A percentile compares a stretch with the other conserved stretches of the same genome.
phyloP scores from a whole-genome alignment of 1,140 invertebrate species.

The Anoplophora glabripennis region DNA sequence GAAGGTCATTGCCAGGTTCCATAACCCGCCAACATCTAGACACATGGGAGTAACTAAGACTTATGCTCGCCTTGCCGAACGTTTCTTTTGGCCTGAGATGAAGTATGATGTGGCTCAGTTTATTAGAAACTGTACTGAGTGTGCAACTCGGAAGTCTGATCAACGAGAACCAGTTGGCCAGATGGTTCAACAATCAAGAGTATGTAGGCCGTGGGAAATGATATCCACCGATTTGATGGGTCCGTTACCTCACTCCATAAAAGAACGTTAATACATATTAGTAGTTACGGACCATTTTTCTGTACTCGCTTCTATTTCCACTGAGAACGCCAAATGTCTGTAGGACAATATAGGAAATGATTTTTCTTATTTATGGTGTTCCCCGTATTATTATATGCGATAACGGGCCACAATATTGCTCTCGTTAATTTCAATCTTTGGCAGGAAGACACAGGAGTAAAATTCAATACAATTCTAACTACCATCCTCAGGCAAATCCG shows the following conservation, averaged over 20 bases:
- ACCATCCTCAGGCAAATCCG: constrained; percentile 31
- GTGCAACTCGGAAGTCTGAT: constrained; percentile 33
- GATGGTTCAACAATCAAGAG: constrained; percentile 30
- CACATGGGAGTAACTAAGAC: constrained; percentile 41
- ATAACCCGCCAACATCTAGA: constrained; percentile 22
- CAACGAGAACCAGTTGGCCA: constrained; percentile 30
- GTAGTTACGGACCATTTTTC: constrained; percentile 44
- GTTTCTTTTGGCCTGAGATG: constrained; percentile 42
- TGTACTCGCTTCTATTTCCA: constrained; percentile 23
- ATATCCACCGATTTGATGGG: constrained; percentile 17
- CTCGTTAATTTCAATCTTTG: constrained; percentile 21
- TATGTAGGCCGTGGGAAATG: constrained; percentile 6
- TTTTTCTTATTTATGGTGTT: constrained; percentile 27
- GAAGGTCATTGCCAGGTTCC: constrained; percentile 15
- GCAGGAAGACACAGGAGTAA: constrained; percentile 14
- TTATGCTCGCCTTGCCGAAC: constrained; percentile 8
- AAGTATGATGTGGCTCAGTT: constrained; percentile 29
- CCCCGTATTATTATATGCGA: constrained; percentile 28
- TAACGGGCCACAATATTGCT: constrained; percentile 33
- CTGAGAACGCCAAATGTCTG: constrained; percentile 18
- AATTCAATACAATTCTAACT: constrained; percentile 23
- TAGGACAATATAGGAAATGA: constrained; percentile 22
- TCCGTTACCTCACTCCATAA: constrained; percentile 33
- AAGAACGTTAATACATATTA: constrained; percentile 39
- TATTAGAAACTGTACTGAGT: constrained; percentile 34